These are phyloP conservation scores for Elmis aenea DNA, from an alignment of 2,888 invertebrate species.

Conservation along the genomic window DNA sequence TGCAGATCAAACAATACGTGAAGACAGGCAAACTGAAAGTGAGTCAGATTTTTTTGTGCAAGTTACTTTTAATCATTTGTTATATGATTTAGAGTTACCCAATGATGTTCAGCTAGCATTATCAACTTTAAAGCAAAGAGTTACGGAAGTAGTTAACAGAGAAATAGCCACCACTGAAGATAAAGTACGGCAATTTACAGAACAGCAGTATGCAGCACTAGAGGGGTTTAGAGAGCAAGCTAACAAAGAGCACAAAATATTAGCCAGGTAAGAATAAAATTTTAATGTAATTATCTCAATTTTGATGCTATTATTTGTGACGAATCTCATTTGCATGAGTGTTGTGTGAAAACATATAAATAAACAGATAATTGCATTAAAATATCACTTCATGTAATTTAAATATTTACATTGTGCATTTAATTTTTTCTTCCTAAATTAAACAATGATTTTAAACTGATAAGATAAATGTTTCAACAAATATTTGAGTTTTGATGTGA, in stretches of 20 bases:
- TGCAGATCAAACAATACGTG: slow-evolving; percentile 4
- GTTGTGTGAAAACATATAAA: not conserved
- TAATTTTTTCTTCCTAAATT: too few relatives aligned
- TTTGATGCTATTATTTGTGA: not conserved
- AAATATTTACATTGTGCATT: too few relatives aligned
- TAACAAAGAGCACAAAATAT: slow-evolving; percentile 65
- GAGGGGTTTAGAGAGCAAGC: slow-evolving; percentile 69
- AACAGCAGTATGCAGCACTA: slow-evolving; percentile 68
- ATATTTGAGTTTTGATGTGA: too few relatives aligned
- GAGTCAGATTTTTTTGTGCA: slow-evolving; percentile 1
- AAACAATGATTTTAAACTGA: too few relatives aligned
- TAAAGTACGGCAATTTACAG: slow-evolving; percentile 68
- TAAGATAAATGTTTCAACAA: too few relatives aligned
- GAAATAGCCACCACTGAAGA: slow-evolving; percentile 70
- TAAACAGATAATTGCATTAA: too few relatives aligned
- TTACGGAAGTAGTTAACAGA: slow-evolving; percentile 62
- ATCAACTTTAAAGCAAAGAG: slow-evolving; percentile 59
- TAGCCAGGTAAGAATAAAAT: slow-evolving; percentile 52
- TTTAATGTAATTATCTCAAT: not conserved
- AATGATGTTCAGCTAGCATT: slow-evolving; percentile 53
- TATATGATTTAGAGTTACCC: slow-evolving; percentile 43
- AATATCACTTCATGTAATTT: too few relatives aligned
- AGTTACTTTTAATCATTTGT: not conserved
- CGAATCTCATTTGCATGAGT: too few relatives aligned
- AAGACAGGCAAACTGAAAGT: slow-evolving; percentile 10